Evolutionary conservation across 2,888 invertebrate genomes (phyloP).

Genomic region (Ommatoiulus sabulosus): DNA sequence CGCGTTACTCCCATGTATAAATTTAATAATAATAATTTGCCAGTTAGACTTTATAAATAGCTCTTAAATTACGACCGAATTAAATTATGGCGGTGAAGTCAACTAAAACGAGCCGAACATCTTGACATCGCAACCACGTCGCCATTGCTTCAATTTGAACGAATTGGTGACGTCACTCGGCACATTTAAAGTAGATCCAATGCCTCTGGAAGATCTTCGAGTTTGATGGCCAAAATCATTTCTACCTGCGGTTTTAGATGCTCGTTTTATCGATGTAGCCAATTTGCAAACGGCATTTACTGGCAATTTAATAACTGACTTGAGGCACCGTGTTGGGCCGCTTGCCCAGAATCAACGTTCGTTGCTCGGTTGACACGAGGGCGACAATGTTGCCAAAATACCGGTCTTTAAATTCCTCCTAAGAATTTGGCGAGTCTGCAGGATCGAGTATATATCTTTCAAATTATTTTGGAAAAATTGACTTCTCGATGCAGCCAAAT

Average conservation of each 20-base stretch:
- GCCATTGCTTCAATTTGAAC: not conserved
- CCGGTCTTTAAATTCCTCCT: too few species aligned
- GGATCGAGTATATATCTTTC: too few species aligned
- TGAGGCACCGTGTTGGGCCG: not conserved
- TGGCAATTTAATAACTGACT: not conserved
- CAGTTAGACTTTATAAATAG: not conserved
- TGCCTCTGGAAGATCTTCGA: not conserved
- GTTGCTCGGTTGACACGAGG: not conserved
- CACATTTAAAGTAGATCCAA: not conserved
- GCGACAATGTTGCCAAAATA: too few species aligned
- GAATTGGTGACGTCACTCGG: not conserved
- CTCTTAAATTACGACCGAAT: not conserved
- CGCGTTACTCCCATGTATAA: not conserved
- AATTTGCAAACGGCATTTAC: constrained; percentile 18
- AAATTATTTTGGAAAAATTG: too few species aligned
- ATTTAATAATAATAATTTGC: constrained; percentile 6
- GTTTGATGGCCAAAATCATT: constrained; percentile 22
- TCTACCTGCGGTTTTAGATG: constrained; percentile 47
- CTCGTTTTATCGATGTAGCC: constrained; percentile 23
- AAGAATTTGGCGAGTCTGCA: too few species aligned
- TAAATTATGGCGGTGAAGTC: not conserved
- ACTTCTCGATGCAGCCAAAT: too few species aligned
- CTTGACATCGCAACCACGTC: not conserved
- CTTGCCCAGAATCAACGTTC: not conserved
- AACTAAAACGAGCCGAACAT: not conserved